These are phyloP conservation scores for Dromius quadrimaculatus DNA, from an alignment of 2,888 invertebrate species.

Conservation along the genomic window DNA sequence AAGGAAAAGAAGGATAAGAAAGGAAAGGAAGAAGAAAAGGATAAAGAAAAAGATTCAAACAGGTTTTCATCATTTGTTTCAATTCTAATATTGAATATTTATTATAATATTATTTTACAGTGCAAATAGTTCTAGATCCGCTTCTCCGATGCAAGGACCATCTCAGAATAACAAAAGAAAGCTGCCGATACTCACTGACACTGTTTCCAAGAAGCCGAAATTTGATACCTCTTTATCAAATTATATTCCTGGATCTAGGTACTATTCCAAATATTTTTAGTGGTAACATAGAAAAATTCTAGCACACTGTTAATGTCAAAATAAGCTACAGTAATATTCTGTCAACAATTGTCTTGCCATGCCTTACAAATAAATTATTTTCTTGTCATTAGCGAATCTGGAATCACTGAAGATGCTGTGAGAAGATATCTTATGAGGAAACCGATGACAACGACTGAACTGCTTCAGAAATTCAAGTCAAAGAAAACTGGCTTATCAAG, in stretches of 20 bases:
- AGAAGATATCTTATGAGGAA: constrained; percentile 94
- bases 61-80: constrained; percentile 57
- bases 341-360: too few species aligned
- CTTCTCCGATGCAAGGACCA: constrained; percentile 65
- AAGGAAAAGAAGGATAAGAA: constrained; percentile 65
- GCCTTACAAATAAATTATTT: too few species aligned
- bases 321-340: too few species aligned
- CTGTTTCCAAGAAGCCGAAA: constrained; percentile 70
- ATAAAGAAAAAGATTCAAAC: constrained; percentile 65
- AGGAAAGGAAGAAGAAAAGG: constrained; percentile 65
- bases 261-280: constrained; percentile 53
- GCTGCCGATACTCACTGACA: constrained; percentile 65
- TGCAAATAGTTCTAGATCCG: constrained; percentile 70
- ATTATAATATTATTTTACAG: constrained; percentile 60
- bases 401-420: constrained; percentile 95
- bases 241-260: constrained; percentile 69
- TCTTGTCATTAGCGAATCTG: constrained; percentile 81
- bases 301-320: neutral
- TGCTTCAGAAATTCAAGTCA: constrained; percentile 94
- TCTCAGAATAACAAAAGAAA: constrained; percentile 64
- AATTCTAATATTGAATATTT: neutral
- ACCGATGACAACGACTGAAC: constrained; percentile 97
- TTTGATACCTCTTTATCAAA: constrained; percentile 67
- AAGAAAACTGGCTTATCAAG: constrained; percentile 92
- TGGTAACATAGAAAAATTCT: neutral